Evolutionary conservation across 2,888 invertebrate species (phyloP).

Genomic region (Papilio elwesi): DNA sequence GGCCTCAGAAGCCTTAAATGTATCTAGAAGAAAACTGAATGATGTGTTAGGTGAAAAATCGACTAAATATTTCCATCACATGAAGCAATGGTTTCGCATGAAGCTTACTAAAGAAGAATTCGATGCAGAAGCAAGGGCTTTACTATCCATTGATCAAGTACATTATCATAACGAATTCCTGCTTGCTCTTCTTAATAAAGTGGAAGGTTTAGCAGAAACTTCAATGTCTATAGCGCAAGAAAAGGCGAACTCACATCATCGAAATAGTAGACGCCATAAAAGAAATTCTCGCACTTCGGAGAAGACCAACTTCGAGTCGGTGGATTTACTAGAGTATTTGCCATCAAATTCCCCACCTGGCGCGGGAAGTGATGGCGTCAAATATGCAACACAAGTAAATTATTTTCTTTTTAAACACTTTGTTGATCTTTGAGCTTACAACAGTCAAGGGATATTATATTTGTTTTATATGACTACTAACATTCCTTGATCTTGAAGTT

Average conservation of each 20-base stretch:
- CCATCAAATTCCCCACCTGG: slow-evolving; percentile 82
- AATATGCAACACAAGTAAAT: slow-evolving; percentile 77
- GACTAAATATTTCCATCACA: slow-evolving; percentile 87
- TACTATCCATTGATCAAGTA: slow-evolving; percentile 89
- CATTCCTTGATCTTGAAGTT: too few species aligned
- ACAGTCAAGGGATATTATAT: too few species aligned
- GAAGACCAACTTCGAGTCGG: slow-evolving; percentile 85
- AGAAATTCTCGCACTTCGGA: slow-evolving; percentile 83
- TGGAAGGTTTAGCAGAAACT: slow-evolving; percentile 80
- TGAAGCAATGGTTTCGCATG: slow-evolving; percentile 90
- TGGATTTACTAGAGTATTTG: slow-evolving; percentile 85
- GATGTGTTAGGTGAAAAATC: slow-evolving; percentile 87
- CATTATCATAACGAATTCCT: slow-evolving; percentile 94
- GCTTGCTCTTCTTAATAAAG: slow-evolving; percentile 90
- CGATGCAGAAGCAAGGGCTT: slow-evolving; percentile 89
- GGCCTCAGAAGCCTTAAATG: slow-evolving; percentile 78
- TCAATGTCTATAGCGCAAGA: slow-evolving; percentile 75
- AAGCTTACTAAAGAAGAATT: slow-evolving; percentile 93
- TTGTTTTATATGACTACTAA: not conserved
- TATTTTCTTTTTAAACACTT: slow-evolving; percentile 1
- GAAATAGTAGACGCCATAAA: slow-evolving; percentile 79
- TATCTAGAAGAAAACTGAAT: slow-evolving; percentile 85
- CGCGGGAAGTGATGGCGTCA: slow-evolving; percentile 78
- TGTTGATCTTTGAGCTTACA: not conserved
- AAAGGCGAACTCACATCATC: slow-evolving; percentile 70